A percentile compares a stretch with the other conserved stretches of the same genome.
phyloP scores from a whole-genome alignment of 1,140 invertebrate species.

The Conus betulinus region DNA sequence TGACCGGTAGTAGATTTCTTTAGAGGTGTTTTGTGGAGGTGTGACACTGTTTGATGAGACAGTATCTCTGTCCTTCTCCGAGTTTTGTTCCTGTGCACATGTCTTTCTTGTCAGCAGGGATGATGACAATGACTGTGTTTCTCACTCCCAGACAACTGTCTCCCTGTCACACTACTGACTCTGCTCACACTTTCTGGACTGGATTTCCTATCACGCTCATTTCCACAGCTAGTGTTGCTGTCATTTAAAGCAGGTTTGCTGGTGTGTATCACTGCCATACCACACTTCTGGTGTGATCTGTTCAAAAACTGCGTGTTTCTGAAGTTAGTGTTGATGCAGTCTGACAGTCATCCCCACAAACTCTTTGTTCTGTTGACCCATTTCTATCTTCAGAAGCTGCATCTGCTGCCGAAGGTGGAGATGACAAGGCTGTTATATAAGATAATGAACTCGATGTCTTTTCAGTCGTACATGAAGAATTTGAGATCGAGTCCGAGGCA shows the following conservation, averaged over 20 bases:
- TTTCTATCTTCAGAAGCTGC: background rate
- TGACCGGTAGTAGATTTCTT: conserved; percentile 9
- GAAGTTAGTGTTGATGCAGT: background rate
- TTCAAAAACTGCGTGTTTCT: background rate
- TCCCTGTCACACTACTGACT: background rate
- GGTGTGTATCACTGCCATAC: too few relatives aligned
- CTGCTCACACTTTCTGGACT: background rate
- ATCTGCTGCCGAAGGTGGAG: background rate
- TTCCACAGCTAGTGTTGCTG: too few relatives aligned
- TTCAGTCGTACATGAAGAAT: background rate
- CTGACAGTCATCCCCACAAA: background rate
- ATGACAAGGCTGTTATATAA: background rate
- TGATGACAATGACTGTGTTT: background rate
- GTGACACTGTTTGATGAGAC: background rate
- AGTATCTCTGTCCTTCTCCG: background rate
- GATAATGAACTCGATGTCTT: background rate
- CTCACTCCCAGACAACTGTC: background rate
- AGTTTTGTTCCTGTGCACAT: background rate
- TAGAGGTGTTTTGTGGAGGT: background rate
- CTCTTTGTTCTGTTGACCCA: conserved; percentile 2
- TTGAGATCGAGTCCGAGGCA: background rate
- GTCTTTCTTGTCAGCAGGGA: background rate
- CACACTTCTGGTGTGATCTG: background rate
- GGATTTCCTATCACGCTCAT: too few relatives aligned
- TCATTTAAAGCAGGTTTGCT: too few relatives aligned